Percentiles rank a stretch among this genome's conserved stretches.
Conservation (phyloP, 2,888 invertebrate genomes). For the Macrophya annulata region DNA sequence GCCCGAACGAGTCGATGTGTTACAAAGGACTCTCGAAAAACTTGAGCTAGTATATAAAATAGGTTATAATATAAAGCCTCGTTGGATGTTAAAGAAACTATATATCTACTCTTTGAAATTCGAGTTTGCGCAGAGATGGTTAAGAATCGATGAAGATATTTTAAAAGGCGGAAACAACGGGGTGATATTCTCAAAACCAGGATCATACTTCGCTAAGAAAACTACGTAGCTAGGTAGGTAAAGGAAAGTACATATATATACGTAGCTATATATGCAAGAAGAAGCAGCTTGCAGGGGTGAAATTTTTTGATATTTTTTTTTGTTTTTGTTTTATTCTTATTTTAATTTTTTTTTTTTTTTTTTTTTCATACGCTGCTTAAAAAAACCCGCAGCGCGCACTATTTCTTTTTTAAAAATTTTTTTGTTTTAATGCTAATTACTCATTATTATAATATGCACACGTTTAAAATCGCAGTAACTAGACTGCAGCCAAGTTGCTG, state of each 20-base stretch:
- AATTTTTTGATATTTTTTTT: neutral
- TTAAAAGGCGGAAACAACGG: constrained; percentile 20
- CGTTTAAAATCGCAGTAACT: neutral
- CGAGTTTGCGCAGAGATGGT: constrained; percentile 43
- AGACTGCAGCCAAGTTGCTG: constrained; percentile 1
- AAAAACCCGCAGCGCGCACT: neutral
- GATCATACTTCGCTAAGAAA: neutral
- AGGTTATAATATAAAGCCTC: neutral
- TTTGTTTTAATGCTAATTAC: neutral
- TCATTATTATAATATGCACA: constrained; percentile 17
- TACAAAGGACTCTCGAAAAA: constrained; percentile 19
- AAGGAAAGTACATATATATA: too few species aligned
- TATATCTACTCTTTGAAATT: constrained; percentile 3
- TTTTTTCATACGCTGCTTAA: neutral
- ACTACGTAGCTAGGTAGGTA: neutral
- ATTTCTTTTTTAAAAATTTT: neutral
- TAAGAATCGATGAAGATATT: constrained; percentile 34
- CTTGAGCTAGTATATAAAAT: neutral
- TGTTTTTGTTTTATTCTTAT: neutral
- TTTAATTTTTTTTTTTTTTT: neutral
- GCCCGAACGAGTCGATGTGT: neutral
- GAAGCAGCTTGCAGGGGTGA: neutral
- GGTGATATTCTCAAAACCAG: neutral
- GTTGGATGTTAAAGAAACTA: neutral
- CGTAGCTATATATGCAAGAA: neutral